Percentiles rank a stretch among this genome's conserved stretches.
Conservation (phyloP, 2,113 vertebrate genomes). For the Amia ocellicauda region DNA sequence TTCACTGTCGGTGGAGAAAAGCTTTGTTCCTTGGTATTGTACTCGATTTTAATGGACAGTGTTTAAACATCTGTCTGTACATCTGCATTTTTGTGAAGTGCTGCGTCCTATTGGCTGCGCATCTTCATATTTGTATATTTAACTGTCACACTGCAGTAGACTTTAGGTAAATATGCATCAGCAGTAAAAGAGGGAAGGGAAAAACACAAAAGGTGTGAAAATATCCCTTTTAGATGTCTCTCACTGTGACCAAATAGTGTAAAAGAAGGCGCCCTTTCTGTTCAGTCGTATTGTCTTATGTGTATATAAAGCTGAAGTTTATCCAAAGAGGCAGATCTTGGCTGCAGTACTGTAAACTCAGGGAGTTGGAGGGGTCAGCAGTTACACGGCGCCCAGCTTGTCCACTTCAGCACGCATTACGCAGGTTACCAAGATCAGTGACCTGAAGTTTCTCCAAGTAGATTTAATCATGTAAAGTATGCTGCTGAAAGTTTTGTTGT, state of each 20-base stretch:
- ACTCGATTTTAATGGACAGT: no score
- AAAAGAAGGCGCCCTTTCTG: not conserved
- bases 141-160: no score
- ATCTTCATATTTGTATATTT: no score
- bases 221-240: no score
- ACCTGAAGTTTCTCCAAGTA: not conserved
- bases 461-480: no score
- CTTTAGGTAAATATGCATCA: not conserved
- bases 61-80: no score
- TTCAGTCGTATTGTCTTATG: not conserved
- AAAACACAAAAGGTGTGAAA: no score
- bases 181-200: not conserved
- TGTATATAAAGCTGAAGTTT: not conserved
- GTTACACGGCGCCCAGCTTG: not conserved
- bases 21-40: no score
- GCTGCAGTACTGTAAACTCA: not conserved
- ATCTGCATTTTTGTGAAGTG: no score
- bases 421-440: not conserved
- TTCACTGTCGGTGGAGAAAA: no score
- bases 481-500: no score
- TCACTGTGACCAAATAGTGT: not conserved
- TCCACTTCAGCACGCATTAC: not conserved
- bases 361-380: not conserved
- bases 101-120: no score
- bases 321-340: slow-evolving; percentile 1